Evolutionary conservation across 2,888 invertebrate species (phyloP), one percentile per base, ranked within the genome.

Genomic region (Aelia acuminata): DNA sequence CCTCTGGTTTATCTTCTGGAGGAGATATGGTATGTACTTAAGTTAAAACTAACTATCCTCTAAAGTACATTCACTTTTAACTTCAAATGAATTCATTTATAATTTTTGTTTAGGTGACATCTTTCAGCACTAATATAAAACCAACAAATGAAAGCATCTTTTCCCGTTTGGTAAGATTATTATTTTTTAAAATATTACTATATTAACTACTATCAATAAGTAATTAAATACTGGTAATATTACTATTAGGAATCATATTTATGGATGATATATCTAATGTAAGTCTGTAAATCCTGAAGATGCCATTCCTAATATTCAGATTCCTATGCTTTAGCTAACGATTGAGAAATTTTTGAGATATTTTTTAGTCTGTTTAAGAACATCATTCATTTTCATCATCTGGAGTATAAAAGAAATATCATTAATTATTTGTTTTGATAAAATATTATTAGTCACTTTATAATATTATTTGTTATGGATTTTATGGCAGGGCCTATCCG

Each of bases 111-210:
- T 39, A 80, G 80, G 43, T 22, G 4, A 22, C 31, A 43, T 11
- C 80, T 43, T 43, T 80, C 5, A 11, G 43, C 22, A 80, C 80
- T 80, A 22, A 39, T 22, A 43, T 43, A 43, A 80, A 80, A n/a
- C 39, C 80, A 47, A 80, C 22, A 43, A 80, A 80, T 47, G 50
- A 85, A 39, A 85, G 85, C 43, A 85, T 85, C 22, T 85, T 85
- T n/a, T 53, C 85, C n/a, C 85, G 85, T 53, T 57, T 85, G 57
- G 85, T 85, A n/a, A 53, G 85, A 13, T 49, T 84, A 22, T 18
- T 35, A 35, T 7, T 0, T 35, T 70, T 70, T 35, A 22, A 70
- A 20, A n/a, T n/a, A n/a, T n/a, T n/a, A n/a, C n/a, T n/a, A n/a
- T n/a, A n/a, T n/a, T n/a, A n/a, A n/a, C n/a, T n/a, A n/a, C n/a